phyloP scores from a whole-genome alignment of 2,888 invertebrate genomes.

The Ormyrus rosae region DNA sequence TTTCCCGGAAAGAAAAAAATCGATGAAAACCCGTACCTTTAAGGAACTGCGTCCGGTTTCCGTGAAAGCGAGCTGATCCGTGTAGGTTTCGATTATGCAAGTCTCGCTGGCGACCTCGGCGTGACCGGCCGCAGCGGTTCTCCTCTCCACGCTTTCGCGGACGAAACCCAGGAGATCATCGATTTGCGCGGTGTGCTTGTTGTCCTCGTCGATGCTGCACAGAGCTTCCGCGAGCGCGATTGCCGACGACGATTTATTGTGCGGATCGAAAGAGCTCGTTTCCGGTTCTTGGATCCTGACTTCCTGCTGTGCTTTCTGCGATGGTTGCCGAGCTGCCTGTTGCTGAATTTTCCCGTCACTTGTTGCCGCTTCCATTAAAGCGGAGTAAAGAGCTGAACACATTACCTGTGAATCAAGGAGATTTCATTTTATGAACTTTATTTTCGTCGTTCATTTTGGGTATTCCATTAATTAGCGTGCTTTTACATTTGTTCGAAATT shows the following conservation, averaged over 20 bases:
- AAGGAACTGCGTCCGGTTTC: conserved; percentile 71
- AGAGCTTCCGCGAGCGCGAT: conserved; percentile 87
- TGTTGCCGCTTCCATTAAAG: conserved; percentile 67
- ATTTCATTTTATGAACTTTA: neutral
- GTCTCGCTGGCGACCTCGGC: conserved; percentile 61
- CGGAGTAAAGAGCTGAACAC: conserved; percentile 82
- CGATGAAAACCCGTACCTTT: conserved; percentile 71
- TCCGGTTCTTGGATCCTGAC: conserved; percentile 23
- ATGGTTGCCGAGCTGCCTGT: neutral
- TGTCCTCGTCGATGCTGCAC: conserved; percentile 87
- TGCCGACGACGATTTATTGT: conserved; percentile 73
- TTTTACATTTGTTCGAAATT: neutral
- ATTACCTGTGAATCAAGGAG: conserved; percentile 57
- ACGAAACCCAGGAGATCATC: conserved; percentile 78
- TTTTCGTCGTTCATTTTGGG: neutral
- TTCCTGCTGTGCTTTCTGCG: neutral
- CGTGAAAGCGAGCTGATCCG: conserved; percentile 72
- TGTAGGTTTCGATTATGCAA: conserved; percentile 69
- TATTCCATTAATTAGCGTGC: neutral
- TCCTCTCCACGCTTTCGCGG: conserved; percentile 61
- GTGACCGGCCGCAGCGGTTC: conserved; percentile 17
- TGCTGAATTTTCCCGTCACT: too few species aligned
- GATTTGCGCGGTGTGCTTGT: conserved; percentile 87
- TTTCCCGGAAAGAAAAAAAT: conserved; percentile 59
- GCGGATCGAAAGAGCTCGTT: conserved; percentile 60